These are phyloP conservation scores for Xyliphius kryptos DNA, from an alignment of 2,113 vertebrate species.

Conservation along the genomic window DNA sequence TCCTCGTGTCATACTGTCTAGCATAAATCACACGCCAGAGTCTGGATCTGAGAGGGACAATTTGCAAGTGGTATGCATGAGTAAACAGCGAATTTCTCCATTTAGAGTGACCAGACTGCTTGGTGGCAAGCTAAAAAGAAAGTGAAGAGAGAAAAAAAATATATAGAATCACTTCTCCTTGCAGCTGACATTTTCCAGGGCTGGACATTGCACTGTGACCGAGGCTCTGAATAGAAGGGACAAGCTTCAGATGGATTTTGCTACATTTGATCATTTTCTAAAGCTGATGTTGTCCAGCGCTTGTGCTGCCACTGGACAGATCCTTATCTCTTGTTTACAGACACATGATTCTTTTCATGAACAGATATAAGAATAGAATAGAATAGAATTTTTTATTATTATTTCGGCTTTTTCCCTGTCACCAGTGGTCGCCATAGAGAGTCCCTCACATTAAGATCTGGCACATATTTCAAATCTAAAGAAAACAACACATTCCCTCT, in stretches of 20 bases:
- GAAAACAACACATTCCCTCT: no score
- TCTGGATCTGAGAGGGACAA: constrained; percentile 59
- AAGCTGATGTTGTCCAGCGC: constrained; percentile 24
- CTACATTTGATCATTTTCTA: constrained; percentile 41
- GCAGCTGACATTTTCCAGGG: constrained; percentile 11
- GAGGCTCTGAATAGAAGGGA: constrained; percentile 24
- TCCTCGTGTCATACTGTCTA: constrained; percentile 54
- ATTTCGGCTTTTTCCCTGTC: no score
- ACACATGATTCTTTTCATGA: no score
- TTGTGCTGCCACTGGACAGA: no score
- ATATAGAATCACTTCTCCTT: constrained; percentile 36
- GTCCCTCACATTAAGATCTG: no score
- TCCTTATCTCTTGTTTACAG: no score
- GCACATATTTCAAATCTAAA: no score
- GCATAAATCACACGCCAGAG: constrained; percentile 57
- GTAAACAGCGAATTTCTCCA: constrained; percentile 64
- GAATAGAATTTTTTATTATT: no score
- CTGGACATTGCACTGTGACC: constrained; percentile 14
- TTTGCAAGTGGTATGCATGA: constrained; percentile 69
- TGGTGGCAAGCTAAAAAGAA: constrained; percentile 39
- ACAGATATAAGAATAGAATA: no score
- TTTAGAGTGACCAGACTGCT: constrained; percentile 61
- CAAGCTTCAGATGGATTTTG: constrained; percentile 37
- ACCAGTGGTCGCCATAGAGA: no score
- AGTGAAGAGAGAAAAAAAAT: constrained; percentile 15